Conservation (phyloP, 2,113 vertebrate species). For the Lasiurus borealis region DNA sequence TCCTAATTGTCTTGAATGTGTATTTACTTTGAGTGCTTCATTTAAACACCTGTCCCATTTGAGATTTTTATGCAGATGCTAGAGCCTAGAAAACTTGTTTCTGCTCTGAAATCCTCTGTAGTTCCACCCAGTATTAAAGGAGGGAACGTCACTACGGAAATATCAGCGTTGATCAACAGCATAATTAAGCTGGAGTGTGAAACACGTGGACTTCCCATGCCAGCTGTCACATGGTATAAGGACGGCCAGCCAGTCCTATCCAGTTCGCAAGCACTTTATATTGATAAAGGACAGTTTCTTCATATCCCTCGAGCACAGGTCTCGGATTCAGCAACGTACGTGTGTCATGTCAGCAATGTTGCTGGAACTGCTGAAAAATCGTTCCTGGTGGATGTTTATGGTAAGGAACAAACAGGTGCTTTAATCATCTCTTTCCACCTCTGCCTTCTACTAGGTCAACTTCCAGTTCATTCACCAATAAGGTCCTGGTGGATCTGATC, state of each 20-base stretch:
- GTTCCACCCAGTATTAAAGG: conserved; percentile 96
- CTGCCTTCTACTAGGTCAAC: not conserved
- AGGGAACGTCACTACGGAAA: conserved; percentile 91
- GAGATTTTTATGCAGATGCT: not conserved
- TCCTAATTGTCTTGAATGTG: not conserved
- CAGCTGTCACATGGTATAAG: conserved; percentile 94
- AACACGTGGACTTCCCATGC: conserved; percentile 92
- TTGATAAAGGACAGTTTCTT: conserved; percentile 93
- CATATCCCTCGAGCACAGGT: conserved; percentile 91
- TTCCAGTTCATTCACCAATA: not conserved
- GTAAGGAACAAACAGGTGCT: conserved; percentile 84
- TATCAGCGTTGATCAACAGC: conserved; percentile 89
- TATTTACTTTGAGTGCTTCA: not conserved
- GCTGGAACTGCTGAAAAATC: conserved; percentile 92
- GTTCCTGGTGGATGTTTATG: conserved; percentile 92
- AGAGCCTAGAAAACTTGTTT: conserved; percentile 31
- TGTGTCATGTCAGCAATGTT: conserved; percentile 90
- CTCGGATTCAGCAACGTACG: conserved; percentile 91
- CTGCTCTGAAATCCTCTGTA: conserved; percentile 78
- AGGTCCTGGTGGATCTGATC: not conserved
- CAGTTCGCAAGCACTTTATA: conserved; percentile 89
- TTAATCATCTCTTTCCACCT: not conserved
- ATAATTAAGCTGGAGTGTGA: conserved; percentile 94
- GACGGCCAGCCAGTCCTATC: conserved; percentile 88
- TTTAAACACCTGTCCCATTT: not conserved